Conservation (phyloP, 2,797 vertebrate species). For the Selene dorsalis region DNA sequence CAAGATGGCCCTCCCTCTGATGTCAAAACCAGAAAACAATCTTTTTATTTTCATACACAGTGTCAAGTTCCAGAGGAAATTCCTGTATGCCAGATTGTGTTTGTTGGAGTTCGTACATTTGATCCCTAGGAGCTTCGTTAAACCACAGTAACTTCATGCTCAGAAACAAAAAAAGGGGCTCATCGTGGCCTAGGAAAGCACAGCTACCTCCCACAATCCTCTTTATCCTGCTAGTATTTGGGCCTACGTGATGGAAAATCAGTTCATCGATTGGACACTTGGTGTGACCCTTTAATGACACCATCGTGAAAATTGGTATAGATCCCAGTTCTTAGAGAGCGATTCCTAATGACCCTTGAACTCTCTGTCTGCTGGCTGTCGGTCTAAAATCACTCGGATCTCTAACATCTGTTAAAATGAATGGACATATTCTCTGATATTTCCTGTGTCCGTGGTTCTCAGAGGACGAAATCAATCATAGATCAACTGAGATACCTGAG, state of each 20-base stretch:
- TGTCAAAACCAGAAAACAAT: conserved; percentile 11
- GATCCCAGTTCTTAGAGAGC: not conserved
- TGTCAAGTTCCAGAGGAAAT: conserved; percentile 17
- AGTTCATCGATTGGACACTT: not conserved
- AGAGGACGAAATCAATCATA: not conserved
- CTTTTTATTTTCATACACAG: not conserved
- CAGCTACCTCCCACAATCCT: not conserved
- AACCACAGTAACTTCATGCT: not conserved
- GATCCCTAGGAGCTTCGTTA: conserved; percentile 8
- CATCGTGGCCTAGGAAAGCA: not conserved
- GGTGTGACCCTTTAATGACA: too few relatives aligned
- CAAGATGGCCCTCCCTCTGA: conserved; percentile 29
- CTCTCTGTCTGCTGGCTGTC: too few relatives aligned
- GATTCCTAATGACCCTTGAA: not conserved
- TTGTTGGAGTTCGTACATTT: conserved; percentile 18
- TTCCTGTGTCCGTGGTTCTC: too few relatives aligned
- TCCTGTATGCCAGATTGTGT: conserved; percentile 23
- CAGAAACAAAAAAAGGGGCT: conserved; percentile 5
- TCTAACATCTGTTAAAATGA: too few relatives aligned
- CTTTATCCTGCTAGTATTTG: not conserved
- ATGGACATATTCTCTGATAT: not conserved
- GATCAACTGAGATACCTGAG: not conserved
- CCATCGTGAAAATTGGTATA: not conserved
- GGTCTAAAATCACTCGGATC: too few relatives aligned
- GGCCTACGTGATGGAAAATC: not conserved